These are phyloP conservation scores for zebrafish (Danio rerio) DNA, from an alignment of 2,113 vertebrate species.

Conservation along the genomic window DNA sequence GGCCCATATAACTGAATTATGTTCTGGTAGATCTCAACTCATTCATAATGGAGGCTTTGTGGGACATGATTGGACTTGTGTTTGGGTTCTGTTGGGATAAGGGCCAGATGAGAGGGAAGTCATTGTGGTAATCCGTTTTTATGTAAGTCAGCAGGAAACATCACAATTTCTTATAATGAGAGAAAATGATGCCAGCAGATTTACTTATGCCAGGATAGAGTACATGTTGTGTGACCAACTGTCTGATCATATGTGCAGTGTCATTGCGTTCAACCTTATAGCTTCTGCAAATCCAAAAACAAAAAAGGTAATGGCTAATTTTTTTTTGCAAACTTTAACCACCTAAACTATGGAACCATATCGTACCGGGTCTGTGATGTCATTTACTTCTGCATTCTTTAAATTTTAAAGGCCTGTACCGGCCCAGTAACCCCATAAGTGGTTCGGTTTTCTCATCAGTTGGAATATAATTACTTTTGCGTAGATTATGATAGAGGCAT, in stretches of 20 bases:
- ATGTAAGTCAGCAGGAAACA: constrained; percentile 2
- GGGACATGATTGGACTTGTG: neutral
- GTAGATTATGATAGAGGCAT: too few species aligned
- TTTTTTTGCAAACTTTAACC: too few species aligned
- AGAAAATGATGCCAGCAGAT: constrained; percentile 4
- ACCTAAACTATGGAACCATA: too few species aligned
- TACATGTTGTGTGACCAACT: constrained; percentile 10
- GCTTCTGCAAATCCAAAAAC: too few species aligned
- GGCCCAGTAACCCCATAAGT: too few species aligned
- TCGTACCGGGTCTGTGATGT: too few species aligned
- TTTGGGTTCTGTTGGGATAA: neutral
- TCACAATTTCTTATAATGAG: constrained; percentile 6
- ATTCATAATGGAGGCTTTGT: neutral
- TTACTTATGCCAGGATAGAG: neutral
- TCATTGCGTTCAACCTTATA: neutral
- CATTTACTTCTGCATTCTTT: too few species aligned
- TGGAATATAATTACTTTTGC: too few species aligned
- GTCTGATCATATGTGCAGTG: neutral
- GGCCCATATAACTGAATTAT: neutral
- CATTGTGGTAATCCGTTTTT: neutral
- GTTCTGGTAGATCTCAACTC: neutral
- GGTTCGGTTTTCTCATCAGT: too few species aligned
- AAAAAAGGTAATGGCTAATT: too few species aligned
- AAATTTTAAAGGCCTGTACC: too few species aligned
- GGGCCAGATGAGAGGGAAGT: neutral